These are phyloP conservation scores for Silurus glanis DNA, from an alignment of 2,113 vertebrate species.

Conservation along the genomic window DNA sequence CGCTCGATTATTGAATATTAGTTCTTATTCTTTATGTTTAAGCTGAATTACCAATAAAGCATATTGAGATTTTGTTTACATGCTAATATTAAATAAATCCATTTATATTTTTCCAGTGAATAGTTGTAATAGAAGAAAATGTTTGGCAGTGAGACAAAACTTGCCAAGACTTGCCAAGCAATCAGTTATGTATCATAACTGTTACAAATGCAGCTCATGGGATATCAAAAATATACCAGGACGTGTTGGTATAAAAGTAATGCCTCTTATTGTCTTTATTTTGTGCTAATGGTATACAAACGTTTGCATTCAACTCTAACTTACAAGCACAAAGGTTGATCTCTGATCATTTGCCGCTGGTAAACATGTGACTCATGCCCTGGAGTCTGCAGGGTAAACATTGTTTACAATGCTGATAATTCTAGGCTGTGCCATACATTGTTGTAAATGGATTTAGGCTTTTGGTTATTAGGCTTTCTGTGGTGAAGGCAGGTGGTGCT, in stretches of 20 bases:
- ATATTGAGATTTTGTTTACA: too few species aligned
- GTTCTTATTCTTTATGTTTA: too few species aligned
- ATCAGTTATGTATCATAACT: not conserved
- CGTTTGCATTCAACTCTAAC: not conserved
- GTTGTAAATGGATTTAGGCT: not conserved
- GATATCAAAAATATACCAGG: too few species aligned
- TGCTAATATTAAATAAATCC: too few species aligned
- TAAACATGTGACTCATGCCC: not conserved
- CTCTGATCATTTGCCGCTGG: not conserved
- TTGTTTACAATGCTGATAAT: not conserved
- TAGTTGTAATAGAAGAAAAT: not conserved
- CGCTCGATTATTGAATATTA: too few species aligned
- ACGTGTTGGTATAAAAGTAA: not conserved
- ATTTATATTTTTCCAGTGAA: too few species aligned
- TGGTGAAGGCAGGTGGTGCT: conserved; percentile 7
- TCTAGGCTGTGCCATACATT: not conserved
- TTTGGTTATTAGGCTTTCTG: conserved; percentile 1
- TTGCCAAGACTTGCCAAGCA: not conserved
- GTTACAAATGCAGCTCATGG: not conserved
- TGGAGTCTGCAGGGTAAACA: not conserved
- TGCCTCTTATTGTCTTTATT: not conserved
- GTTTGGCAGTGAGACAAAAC: not conserved
- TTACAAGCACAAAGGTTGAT: not conserved
- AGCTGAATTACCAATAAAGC: too few species aligned
- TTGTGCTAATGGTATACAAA: not conserved